These are phyloP conservation scores for Drosophila ezoana DNA, from an alignment of 2,888 invertebrate genomes.

Conservation along the genomic window DNA sequence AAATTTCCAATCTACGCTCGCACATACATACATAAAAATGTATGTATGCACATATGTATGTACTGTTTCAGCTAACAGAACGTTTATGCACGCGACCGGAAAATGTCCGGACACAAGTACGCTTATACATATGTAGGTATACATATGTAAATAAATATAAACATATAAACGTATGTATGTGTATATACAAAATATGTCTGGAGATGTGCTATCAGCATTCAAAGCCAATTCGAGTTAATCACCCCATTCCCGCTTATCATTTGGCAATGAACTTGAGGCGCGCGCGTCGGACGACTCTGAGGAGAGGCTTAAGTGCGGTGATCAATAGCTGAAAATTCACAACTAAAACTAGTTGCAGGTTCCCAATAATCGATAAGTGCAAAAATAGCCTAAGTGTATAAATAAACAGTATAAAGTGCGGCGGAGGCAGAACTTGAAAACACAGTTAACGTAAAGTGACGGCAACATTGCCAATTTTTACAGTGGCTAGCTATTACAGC, in stretches of 20 bases:
- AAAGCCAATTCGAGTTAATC: slow-evolving; percentile 35
- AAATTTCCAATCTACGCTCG: slow-evolving; percentile 17
- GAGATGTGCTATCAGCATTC: slow-evolving; percentile 30
- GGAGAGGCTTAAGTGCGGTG: slow-evolving; percentile 11
- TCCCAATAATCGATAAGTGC: slow-evolving; percentile 60
- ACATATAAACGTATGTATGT: not conserved
- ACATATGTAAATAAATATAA: slow-evolving; percentile 6
- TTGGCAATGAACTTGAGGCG: slow-evolving; percentile 68
- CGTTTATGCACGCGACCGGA: slow-evolving; percentile 18
- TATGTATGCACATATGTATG: not conserved
- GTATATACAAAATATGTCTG: slow-evolving; percentile 1
- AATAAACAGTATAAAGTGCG: slow-evolving; percentile 54
- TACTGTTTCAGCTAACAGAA: not conserved
- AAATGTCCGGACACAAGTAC: slow-evolving; percentile 4
- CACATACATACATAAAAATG: not conserved
- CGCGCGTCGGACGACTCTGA: slow-evolving; percentile 18
- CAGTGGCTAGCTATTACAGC: slow-evolving; percentile 31
- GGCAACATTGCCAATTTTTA: not conserved
- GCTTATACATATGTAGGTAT: not conserved
- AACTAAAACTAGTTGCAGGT: slow-evolving; percentile 20
- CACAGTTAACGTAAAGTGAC: slow-evolving; percentile 3
- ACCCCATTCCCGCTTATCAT: slow-evolving; percentile 60
- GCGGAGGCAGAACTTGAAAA: not conserved
- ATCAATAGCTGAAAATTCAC: slow-evolving; percentile 6
- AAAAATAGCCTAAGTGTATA: slow-evolving; percentile 64